phyloP scores from a whole-genome alignment of 2,797 vertebrate species.

The Phylloscopus collybita region DNA sequence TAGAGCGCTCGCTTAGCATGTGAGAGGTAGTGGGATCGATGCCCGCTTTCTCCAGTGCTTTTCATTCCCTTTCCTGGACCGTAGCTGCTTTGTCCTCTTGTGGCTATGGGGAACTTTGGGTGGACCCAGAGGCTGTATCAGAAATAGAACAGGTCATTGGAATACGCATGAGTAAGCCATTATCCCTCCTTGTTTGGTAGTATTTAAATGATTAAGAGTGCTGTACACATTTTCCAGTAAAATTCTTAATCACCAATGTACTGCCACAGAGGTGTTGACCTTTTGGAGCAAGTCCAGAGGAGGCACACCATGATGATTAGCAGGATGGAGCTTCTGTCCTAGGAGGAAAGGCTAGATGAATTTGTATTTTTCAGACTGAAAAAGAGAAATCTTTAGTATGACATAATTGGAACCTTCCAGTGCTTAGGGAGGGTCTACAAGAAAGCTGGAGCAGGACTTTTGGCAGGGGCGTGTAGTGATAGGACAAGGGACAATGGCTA shows the following conservation, averaged over 20 bases:
- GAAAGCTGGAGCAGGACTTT: background rate
- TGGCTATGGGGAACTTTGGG: background rate
- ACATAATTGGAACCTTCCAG: background rate
- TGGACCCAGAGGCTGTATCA: background rate
- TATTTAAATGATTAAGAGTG: accelerated
- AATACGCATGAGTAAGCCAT: accelerated
- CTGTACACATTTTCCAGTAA: accelerated
- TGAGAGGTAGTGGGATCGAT: constrained; percentile 62
- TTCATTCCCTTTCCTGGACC: background rate
- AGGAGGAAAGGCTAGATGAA: background rate
- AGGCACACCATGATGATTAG: background rate
- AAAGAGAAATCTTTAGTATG: background rate
- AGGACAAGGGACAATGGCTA: background rate
- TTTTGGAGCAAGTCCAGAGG: background rate
- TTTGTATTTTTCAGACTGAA: background rate
- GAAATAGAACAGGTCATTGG: background rate
- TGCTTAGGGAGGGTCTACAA: background rate
- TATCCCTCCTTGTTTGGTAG: accelerated
- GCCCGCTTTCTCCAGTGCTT: constrained; percentile 72
- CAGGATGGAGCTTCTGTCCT: background rate
- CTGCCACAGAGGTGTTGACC: accelerated
- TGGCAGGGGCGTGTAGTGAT: accelerated
- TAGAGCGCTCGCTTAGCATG: constrained; percentile 71
- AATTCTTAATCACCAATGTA: accelerated
- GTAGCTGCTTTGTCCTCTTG: background rate